Base-by-base conservation (phyloP, 2,113 vertebrate species). In the Misgurnus mizolepis region DNA sequence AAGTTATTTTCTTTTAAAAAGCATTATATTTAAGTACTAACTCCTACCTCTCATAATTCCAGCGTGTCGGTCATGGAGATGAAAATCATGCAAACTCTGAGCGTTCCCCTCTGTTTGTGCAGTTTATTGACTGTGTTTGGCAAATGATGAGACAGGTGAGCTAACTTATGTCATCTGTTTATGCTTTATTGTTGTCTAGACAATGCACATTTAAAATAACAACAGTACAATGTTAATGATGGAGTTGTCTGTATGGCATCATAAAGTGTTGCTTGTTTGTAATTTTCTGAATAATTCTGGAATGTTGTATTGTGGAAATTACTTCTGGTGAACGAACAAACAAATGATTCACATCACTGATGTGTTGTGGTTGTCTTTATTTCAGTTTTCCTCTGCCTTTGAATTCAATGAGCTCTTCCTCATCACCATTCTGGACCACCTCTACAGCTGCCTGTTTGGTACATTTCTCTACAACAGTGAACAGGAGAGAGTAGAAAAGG, bases 111-210 rank as follows among this genome's bases (percentile, higher is more conserved):
- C 96, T 99, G 83, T 99, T 99, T 70, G 93, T 98, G 78, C 97
- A 99, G 91, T 99, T 99, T 89, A 94, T 99, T 1, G 98, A 99
- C 85, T 99, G 98, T 78, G 98, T 99, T 49, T 99, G 98, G 98
- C 98, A 99, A 88, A 97, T 99, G 94, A 97, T 94, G 79, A 96
- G 92, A 85, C 97, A 99, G 96, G 98, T 98, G 84, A 91, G 88
- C 22, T 47, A 8, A n/a, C 53, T 5, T 14, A 12, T 17, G 53
- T 55, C 15, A 55, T 55, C 27, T 11, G 47, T 49, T 49, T 49
- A 11, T 10, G 15, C 12, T 3, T 75, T 14, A 64, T 61, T 62
- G 6, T n/a, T 50, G 4, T 41, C 10, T 17, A 9, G 43, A 3
- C n/a, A 49, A 9, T 49, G 8, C 6, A 12, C 47, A 4, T 53